Evolutionary conservation across 2,888 invertebrate genomes (phyloP).

Genomic region (Hymenopus coronatus): DNA sequence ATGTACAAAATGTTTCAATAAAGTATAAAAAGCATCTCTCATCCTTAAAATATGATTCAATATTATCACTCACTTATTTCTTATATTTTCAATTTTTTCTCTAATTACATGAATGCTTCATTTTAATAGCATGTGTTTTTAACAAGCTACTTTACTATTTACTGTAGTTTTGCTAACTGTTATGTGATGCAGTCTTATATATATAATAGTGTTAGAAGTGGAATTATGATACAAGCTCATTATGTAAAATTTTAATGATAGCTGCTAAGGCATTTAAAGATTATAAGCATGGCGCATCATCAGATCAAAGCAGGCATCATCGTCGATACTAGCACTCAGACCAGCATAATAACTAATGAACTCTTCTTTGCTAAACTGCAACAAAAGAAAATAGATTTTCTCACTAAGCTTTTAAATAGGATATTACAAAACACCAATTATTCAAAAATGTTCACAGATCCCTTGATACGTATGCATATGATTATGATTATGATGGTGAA

Average conservation of each 20-base stretch:
- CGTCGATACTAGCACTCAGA: constrained; percentile 92
- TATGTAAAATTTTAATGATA: not conserved
- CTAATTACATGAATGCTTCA: not conserved
- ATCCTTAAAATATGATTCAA: too few relatives aligned
- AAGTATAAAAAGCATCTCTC: too few relatives aligned
- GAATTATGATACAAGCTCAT: not conserved
- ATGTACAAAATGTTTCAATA: too few relatives aligned
- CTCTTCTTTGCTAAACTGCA: constrained; percentile 87
- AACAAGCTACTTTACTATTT: too few relatives aligned
- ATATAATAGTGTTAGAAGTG: not conserved
- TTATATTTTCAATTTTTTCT: not conserved
- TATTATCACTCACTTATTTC: too few relatives aligned
- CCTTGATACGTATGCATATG: too few relatives aligned
- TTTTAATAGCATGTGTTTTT: too few relatives aligned
- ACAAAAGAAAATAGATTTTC: constrained; percentile 34
- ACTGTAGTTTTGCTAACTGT: too few relatives aligned
- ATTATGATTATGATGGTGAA: too few relatives aligned
- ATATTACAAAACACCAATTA: too few relatives aligned
- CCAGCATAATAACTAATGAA: constrained; percentile 91
- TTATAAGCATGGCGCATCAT: constrained; percentile 93
- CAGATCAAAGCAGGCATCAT: constrained; percentile 90
- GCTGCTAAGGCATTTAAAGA: constrained; percentile 54
- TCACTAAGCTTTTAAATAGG: too few relatives aligned
- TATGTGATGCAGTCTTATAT: not conserved
- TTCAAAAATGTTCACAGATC: too few relatives aligned